A percentile compares a stretch with the other conserved stretches of the same genome.
phyloP scores from a whole-genome alignment of 1,140 invertebrate species.

The Hylaeus anthracinus region DNA sequence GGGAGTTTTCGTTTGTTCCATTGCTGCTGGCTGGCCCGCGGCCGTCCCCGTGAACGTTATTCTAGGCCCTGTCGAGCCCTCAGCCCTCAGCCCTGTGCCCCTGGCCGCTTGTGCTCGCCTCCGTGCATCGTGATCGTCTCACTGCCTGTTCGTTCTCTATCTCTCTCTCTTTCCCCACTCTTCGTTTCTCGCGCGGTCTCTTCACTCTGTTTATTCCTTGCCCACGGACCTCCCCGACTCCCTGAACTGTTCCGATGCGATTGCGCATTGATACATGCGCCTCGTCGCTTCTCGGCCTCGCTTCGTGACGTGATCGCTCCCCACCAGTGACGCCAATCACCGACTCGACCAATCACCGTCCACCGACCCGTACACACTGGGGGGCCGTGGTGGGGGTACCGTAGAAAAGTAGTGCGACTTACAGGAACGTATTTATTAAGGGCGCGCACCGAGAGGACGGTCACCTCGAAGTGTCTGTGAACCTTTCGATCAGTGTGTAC shows the following conservation, averaged over 20 bases:
- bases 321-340: constrained; percentile 41
- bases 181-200: constrained; percentile 64
- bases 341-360: constrained; percentile 28
- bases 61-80: constrained; percentile 72
- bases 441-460: constrained; percentile 41
- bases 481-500: constrained; percentile 14
- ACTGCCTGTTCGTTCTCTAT: constrained; percentile 62
- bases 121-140: constrained; percentile 79
- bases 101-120: constrained; percentile 77
- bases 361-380: constrained; percentile 55
- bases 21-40: constrained; percentile 59
- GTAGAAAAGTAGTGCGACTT: constrained; percentile 65
- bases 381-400: constrained; percentile 55
- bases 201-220: constrained; percentile 75
- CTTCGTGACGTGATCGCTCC: constrained; percentile 64
- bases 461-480: constrained; percentile 48
- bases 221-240: constrained; percentile 66
- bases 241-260: constrained; percentile 75
- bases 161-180: constrained; percentile 62
- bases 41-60: constrained; percentile 58
- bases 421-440: constrained; percentile 52
- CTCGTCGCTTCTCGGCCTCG: constrained; percentile 60
- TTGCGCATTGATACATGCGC: constrained; percentile 76
- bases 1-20: constrained; percentile 75
- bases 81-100: constrained; percentile 77